These are phyloP conservation scores for Aphodius granarius DNA, from an alignment of 2,888 invertebrate species.

Conservation along the genomic window DNA sequence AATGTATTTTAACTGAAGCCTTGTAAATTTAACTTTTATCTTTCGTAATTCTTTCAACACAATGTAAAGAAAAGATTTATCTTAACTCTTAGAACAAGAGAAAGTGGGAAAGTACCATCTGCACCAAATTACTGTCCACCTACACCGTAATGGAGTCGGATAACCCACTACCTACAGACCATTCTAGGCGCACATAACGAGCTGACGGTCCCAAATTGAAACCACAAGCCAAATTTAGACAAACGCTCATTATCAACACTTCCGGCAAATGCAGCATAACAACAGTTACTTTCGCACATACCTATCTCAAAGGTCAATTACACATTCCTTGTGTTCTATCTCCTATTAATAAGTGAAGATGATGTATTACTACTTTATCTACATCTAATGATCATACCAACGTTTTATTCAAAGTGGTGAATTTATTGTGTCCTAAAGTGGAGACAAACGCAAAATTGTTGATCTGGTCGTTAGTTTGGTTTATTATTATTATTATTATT, in stretches of 20 bases:
- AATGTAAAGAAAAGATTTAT: no score
- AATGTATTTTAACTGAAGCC: no score
- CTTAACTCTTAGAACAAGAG: not conserved
- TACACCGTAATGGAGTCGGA: not conserved
- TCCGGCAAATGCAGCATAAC: not conserved
- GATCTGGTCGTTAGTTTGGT: not conserved
- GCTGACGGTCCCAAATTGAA: not conserved
- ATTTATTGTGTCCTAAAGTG: not conserved
- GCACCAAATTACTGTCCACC: not conserved
- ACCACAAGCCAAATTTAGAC: not conserved
- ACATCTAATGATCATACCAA: not conserved
- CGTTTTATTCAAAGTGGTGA: no score
- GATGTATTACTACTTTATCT: not conserved
- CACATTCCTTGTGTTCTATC: not conserved
- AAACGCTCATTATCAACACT: not conserved
- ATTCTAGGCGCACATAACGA: not conserved
- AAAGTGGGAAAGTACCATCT: not conserved
- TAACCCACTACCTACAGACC: not conserved
- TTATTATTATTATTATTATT: no score
- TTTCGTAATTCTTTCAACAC: no score
- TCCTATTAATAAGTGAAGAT: not conserved
- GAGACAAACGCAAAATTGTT: not conserved
- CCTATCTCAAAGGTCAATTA: not conserved
- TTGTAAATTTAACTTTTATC: no score
- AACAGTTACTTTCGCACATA: not conserved